Conservation (phyloP, 2,797 vertebrate species). For the Oophaga sylvatica region DNA sequence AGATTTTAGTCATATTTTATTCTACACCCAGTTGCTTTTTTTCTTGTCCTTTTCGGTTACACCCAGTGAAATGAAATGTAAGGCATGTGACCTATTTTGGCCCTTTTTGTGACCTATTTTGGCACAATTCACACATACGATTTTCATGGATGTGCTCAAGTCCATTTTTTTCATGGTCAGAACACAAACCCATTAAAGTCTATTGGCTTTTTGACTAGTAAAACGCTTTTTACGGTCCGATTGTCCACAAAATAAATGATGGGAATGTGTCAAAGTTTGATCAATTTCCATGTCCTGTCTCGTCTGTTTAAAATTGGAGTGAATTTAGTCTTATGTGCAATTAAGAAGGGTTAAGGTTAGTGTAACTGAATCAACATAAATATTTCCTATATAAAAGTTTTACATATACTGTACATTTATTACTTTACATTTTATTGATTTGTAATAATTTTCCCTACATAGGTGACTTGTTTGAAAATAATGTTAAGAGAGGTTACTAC, state of each 20-base stretch:
- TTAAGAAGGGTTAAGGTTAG: neutral
- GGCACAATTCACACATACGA: no score
- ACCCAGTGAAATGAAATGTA: conserved; percentile 31
- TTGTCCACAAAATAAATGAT: no score
- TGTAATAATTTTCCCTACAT: neutral
- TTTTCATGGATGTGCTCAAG: no score
- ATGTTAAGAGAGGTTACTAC: no score
- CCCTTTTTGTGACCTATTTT: neutral
- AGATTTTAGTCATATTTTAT: conserved; percentile 72
- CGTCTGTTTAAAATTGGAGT: no score
- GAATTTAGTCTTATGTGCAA: no score
- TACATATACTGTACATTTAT: neutral
- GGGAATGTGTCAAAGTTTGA: no score
- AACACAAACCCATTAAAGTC: no score
- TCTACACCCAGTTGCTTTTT: conserved; percentile 47
- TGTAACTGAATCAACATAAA: neutral
- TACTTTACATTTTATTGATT: neutral
- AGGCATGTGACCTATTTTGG: neutral
- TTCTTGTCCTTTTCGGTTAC: conserved; percentile 37
- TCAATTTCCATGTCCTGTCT: no score
- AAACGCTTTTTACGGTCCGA: no score
- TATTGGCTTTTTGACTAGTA: no score
- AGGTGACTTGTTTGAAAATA: neutral
- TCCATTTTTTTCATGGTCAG: no score
- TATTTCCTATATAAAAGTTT: neutral